Base-by-base conservation (phyloP, 2,113 vertebrate species). In the Chaenogobius annularis region DNA sequence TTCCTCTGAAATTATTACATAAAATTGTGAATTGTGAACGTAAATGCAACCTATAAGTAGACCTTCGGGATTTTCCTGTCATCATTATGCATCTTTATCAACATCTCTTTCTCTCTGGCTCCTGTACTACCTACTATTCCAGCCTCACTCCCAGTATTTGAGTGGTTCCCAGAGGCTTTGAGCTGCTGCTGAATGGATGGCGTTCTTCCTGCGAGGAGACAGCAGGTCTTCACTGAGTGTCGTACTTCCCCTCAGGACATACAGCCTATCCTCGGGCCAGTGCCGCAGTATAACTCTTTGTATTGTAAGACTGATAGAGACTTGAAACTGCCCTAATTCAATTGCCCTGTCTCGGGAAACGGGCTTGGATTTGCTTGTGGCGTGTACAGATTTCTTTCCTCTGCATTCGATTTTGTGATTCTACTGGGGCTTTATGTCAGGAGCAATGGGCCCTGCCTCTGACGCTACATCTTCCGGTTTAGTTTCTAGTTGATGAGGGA, bases 51-150 rank as follows among this genome's bases (percentile, higher is more conserved):
- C 44, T 46, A 46, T 46, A 46, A 46, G 44, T 46, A 40, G 82
- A 81, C 71, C 50, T 2, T 79, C 90, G 82, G 79, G 86, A 92
- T 90, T 91, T 87, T 71, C 40, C 58, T 58, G 72, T 71, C 62
- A 63, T 74, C 72, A 65, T 71, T 62, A 62, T 48, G 37, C 70
- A 69, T 86, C 54, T 61, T 56, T 63, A 15, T 19, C 59, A 40
- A 20, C 54, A 48, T 26, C 62, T 64, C 59, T 69, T 63, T 10
- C 47, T 44, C 47, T 22, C 19, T 47, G 26, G 14, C 68, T 43
- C 48, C 35, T 17, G 23, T 26, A 37, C 44, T 47, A 69, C 37
- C 43, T 62, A 31, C 75, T 44, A 46, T 70, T 71, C 15, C 35
- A 58, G 72, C 72, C 43, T 3, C 15, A 35, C 20, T 73, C 56